Base-by-base conservation (phyloP, 2,797 vertebrate genomes). In the Pseudochirops corinnae region DNA sequence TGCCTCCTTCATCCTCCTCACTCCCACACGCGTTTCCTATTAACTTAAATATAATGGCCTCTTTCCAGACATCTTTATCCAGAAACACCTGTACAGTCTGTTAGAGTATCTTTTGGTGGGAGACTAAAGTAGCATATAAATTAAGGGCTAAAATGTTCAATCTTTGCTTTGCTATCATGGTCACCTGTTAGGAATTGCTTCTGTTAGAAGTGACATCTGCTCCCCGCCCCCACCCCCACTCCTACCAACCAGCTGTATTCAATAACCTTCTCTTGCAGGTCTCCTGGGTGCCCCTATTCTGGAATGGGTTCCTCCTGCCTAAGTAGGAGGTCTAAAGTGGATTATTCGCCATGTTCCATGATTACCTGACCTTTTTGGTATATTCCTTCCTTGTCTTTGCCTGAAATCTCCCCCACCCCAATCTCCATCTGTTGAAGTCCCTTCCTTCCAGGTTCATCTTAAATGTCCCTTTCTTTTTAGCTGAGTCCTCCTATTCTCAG, bases 131-230 rank as follows among this genome's bases (percentile, higher is more conserved):
- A 52, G 1, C 39, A 55, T 39, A 91, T 91, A 90, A 50, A 91
- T 55, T 92, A 93, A 39, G 31, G 93, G 50, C 12, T 92, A 91
- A 95, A 93, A 11, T 90, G 33, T 46, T 97, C 39, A 94, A n/a
- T 62, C 46, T 10, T 94, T 28, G 90, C 10, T 5, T 67, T 18
- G 60, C 93, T 31, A 12, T 91, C 74, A 33, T 11, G 87, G 29
- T 18, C 39, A 90, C 91, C 29, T 53, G n/a, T 57, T 90, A 1
- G 24, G n/a, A 62, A 94, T 12, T 56, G 26, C 67, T 53, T 52
- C 74, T 93, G n/a, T 18, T 97, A 74, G 4, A 52, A n/a, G 96
- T 29, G 87, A n/a, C 87, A 93, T 14, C 39, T 74, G 39, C 31
- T 16, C 29, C 93, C 21, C 93, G 46, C 93, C 39, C 87, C 4